Evolutionary conservation across 2,797 vertebrate genomes (phyloP).

Genomic region (Chromobotia macracanthus): DNA sequence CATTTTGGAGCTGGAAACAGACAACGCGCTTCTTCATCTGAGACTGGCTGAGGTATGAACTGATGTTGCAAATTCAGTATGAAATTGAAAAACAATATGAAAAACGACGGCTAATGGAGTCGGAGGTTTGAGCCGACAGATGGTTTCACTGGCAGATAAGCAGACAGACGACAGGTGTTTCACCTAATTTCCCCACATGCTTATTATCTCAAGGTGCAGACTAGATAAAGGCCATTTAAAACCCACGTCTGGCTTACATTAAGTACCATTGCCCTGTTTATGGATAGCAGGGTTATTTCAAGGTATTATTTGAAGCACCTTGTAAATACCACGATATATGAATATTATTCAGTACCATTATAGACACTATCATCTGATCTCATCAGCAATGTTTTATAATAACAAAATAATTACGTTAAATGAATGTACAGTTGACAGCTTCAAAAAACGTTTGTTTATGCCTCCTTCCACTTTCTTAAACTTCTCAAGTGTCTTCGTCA

Average conservation of each 20-base stretch:
- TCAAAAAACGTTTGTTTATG: not conserved
- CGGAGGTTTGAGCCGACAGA: conserved; percentile 33
- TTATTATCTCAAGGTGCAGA: not conserved
- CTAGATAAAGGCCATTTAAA: not conserved
- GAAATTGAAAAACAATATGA: no score
- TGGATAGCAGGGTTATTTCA: not conserved
- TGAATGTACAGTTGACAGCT: not conserved
- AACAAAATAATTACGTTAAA: no score
- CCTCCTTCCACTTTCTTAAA: not conserved
- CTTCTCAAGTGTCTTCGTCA: conserved; percentile 66
- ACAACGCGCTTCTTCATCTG: conserved; percentile 85
- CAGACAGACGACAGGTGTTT: conserved; percentile 49
- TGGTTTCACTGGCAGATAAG: conserved; percentile 49
- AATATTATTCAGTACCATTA: not conserved
- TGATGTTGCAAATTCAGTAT: not conserved
- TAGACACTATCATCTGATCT: not conserved
- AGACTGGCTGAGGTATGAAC: conserved; percentile 82
- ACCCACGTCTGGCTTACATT: not conserved
- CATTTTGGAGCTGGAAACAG: conserved; percentile 84
- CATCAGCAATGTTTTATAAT: not conserved
- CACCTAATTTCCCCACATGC: conserved; percentile 28
- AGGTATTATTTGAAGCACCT: not conserved
- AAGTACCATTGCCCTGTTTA: not conserved
- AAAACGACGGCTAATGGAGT: conserved; percentile 10
- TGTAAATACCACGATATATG: not conserved